phyloP scores from a whole-genome alignment of 2,113 vertebrate genomes.

The Oncorhynchus nerka region DNA sequence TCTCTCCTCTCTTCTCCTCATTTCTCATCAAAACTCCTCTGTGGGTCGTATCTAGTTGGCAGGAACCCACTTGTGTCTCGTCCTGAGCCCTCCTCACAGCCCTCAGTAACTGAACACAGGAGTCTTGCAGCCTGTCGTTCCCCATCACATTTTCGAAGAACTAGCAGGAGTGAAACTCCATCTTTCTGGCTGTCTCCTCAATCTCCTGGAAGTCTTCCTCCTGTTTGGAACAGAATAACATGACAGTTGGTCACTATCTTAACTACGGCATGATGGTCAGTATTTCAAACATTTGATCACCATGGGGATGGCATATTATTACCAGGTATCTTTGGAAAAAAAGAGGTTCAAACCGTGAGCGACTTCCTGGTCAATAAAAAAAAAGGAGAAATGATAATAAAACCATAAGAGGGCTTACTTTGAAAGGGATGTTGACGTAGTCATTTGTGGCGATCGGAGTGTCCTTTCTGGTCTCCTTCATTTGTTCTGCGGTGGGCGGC shows the following conservation, averaged over 20 bases:
- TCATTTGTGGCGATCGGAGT: constrained; percentile 86
- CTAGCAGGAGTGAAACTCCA: constrained; percentile 86
- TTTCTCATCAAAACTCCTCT: constrained; percentile 52
- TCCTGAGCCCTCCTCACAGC: constrained; percentile 82
- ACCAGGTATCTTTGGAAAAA: not conserved
- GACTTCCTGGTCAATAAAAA: not conserved
- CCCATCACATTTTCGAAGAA: constrained; percentile 90
- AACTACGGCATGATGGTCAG: not conserved
- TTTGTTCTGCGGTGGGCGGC: constrained; percentile 78
- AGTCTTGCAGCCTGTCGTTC: constrained; percentile 84
- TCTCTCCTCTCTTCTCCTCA: not conserved
- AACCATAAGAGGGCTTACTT: constrained; percentile 62
- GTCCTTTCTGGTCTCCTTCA: constrained; percentile 83
- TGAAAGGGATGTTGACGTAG: constrained; percentile 86
- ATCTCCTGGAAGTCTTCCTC: constrained; percentile 93
- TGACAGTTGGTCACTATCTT: not conserved
- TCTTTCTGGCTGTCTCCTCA: constrained; percentile 82
- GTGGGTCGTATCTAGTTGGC: constrained; percentile 84
- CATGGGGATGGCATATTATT: no score
- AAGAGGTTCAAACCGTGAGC: not conserved
- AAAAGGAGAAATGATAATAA: not conserved
- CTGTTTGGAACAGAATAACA: constrained; percentile 61
- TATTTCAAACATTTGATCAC: not conserved
- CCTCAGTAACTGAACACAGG: constrained; percentile 78
- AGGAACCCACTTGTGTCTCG: constrained; percentile 92